phyloP scores from a whole-genome alignment of 2,888 invertebrate species.

The Athrips mouffetella region DNA sequence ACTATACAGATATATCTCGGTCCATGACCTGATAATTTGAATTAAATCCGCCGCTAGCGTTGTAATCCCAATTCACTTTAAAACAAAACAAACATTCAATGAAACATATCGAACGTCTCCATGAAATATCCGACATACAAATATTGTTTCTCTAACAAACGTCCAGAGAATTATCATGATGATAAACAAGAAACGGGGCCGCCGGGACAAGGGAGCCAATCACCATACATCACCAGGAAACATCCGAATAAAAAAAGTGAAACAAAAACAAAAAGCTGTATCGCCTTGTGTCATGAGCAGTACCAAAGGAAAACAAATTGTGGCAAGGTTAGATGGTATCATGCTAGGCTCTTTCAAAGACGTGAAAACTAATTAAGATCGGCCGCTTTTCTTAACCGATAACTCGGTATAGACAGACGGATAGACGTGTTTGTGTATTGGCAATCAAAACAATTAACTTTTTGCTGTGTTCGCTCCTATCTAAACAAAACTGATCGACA shows the following conservation, averaged over 20 bases:
- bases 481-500: conserved; percentile 44
- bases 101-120: conserved; percentile 57
- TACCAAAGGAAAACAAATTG: conserved; percentile 76
- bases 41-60: conserved; percentile 59
- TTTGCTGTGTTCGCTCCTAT: conserved; percentile 62
- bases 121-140: conserved; percentile 54
- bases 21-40: conserved; percentile 51
- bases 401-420: conserved; percentile 64
- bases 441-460: conserved; percentile 77
- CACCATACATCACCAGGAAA: conserved; percentile 74
- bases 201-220: conserved; percentile 72
- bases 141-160: conserved; percentile 63
- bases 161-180: conserved; percentile 69
- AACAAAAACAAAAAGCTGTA: conserved; percentile 69
- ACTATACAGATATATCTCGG: conserved; percentile 49
- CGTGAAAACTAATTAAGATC: conserved; percentile 79
- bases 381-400: conserved; percentile 74
- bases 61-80: conserved; percentile 62
- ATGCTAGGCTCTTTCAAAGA: conserved; percentile 72
- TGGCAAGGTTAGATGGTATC: conserved; percentile 74
- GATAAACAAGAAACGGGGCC: conserved; percentile 72
- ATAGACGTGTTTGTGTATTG: conserved; percentile 69
- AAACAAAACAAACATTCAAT: conserved; percentile 63
- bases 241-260: conserved; percentile 67
- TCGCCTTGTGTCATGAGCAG: conserved; percentile 59